These are phyloP conservation scores for Caenorhabditis becei DNA, from an alignment of 2,888 invertebrate genomes.

Conservation along the genomic window DNA sequence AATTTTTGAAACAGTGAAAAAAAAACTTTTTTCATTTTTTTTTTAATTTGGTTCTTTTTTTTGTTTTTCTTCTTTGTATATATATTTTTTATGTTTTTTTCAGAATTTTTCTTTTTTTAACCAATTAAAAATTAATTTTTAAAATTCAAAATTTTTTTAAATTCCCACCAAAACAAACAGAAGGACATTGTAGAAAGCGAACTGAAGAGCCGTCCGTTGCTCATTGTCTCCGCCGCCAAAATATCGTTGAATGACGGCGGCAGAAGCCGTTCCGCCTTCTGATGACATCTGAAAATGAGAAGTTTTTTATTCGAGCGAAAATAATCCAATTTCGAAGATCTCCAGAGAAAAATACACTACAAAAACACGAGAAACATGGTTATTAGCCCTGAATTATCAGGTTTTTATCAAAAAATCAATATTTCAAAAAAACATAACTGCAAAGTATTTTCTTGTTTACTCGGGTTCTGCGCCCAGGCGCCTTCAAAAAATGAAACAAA, in stretches of 20 bases:
- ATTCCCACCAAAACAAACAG: conserved; percentile 75
- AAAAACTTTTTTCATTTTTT: neutral
- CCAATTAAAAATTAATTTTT: neutral
- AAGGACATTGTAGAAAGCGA: conserved; percentile 79
- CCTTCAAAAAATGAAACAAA: conserved; percentile 24
- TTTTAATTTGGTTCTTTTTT: too few species aligned
- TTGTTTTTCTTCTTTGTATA: too few species aligned
- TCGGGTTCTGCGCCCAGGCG: conserved; percentile 5
- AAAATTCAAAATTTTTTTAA: neutral
- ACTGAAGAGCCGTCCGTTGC: conserved; percentile 75
- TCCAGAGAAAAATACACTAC: too few species aligned
- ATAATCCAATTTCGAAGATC: neutral
- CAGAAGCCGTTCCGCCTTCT: conserved; percentile 42
- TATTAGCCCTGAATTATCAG: neutral
- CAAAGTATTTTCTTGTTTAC: conserved; percentile 28
- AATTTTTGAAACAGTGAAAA: neutral
- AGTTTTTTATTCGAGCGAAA: too few species aligned
- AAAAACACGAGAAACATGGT: neutral
- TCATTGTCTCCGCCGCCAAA: conserved; percentile 62
- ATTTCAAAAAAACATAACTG: neutral
- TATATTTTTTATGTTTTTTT: conserved; percentile 13
- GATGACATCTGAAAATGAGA: conserved; percentile 47
- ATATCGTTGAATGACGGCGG: conserved; percentile 54
- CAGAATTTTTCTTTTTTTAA: neutral
- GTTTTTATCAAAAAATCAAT: conserved; percentile 14